These are phyloP conservation scores for Cygnus buccinator DNA, from an alignment of 2,113 vertebrate species.

Conservation along the genomic window DNA sequence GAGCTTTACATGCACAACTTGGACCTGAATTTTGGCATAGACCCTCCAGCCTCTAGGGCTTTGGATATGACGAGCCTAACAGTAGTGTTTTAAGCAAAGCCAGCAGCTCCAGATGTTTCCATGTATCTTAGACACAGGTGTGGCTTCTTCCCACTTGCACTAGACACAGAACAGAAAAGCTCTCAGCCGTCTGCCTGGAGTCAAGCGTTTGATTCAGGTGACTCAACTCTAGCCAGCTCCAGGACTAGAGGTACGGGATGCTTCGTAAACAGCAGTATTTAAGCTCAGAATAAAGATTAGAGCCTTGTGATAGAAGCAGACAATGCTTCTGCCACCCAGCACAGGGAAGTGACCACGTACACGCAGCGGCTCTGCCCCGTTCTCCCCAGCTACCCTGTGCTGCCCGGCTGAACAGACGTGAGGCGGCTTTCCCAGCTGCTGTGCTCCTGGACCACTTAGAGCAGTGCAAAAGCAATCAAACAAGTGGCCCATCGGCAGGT, in stretches of 20 bases:
- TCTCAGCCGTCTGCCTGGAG: not conserved
- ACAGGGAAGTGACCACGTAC: not conserved
- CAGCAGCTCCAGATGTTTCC: not conserved
- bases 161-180: not conserved
- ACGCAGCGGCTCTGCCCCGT: too few relatives aligned
- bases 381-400: not conserved
- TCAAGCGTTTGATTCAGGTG: not conserved
- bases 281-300: not conserved
- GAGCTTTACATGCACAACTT: not conserved
- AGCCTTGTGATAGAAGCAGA: not conserved
- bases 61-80: not conserved
- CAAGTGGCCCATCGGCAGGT: too few relatives aligned
- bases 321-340: not conserved
- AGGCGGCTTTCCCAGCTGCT: too few relatives aligned
- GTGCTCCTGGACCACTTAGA: not conserved
- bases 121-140: not conserved
- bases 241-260: not conserved
- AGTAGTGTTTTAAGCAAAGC: not conserved
- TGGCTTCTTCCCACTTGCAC: not conserved
- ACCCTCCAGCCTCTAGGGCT: not conserved
- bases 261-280: not conserved
- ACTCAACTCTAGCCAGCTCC: not conserved
- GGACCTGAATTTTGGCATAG: not conserved
- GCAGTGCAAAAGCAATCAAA: not conserved
- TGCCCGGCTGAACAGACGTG: not conserved